Evolutionary conservation across 2,113 vertebrate genomes (phyloP).

Genomic region (Xenopus borealis): DNA sequence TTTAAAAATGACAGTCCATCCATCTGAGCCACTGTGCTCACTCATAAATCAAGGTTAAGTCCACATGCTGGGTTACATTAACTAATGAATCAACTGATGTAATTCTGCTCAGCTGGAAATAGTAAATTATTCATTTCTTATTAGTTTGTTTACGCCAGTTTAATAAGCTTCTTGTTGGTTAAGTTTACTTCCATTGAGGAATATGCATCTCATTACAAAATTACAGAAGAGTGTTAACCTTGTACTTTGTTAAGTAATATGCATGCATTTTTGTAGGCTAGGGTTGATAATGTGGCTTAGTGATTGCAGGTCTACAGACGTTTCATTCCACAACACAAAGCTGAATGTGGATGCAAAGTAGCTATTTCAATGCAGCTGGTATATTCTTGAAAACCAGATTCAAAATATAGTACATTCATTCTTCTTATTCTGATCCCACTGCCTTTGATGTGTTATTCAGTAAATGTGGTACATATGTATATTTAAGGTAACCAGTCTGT

Average conservation of each 20-base stretch:
- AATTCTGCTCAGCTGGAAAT: too few species aligned
- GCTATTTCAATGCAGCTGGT: not conserved
- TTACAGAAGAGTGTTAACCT: not conserved
- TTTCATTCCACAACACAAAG: slow-evolving; percentile 13
- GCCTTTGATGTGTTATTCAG: slow-evolving; percentile 46
- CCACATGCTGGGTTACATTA: too few species aligned
- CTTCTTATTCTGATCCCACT: slow-evolving; percentile 28
- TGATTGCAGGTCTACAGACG: slow-evolving; percentile 5
- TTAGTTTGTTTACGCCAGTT: too few species aligned
- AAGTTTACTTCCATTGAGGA: slow-evolving; percentile 1
- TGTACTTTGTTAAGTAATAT: too few species aligned
- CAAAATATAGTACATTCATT: slow-evolving; percentile 1
- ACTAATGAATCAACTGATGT: too few species aligned
- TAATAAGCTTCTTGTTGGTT: too few species aligned
- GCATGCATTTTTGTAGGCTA: not conserved
- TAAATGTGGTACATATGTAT: slow-evolving; percentile 23
- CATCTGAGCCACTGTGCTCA: too few species aligned
- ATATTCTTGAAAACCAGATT: slow-evolving; percentile 43
- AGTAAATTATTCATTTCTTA: too few species aligned
- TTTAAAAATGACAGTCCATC: too few species aligned
- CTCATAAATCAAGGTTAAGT: too few species aligned
- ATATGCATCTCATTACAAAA: not conserved
- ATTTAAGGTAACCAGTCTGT: slow-evolving; percentile 45
- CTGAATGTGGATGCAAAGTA: slow-evolving; percentile 19
- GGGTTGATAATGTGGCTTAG: slow-evolving; percentile 18